Evolutionary conservation across 2,113 vertebrate genomes (phyloP).

Genomic region (Eurystomus gularis): DNA sequence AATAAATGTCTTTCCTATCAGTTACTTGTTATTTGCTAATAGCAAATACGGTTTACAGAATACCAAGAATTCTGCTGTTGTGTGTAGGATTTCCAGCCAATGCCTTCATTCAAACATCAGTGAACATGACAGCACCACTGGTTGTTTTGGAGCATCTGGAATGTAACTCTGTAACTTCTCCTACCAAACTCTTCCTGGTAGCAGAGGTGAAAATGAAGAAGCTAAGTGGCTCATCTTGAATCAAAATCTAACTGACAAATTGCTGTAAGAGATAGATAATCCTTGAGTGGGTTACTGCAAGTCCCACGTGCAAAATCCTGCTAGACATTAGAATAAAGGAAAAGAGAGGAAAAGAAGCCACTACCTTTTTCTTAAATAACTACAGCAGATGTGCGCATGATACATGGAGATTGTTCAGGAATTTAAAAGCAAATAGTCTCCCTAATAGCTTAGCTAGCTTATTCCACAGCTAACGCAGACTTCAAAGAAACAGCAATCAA

Average conservation of each 20-base stretch:
- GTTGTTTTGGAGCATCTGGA: not conserved
- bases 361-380: not conserved
- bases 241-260: constrained; percentile 26
- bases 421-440: not conserved
- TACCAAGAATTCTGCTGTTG: not conserved
- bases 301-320: constrained; percentile 6
- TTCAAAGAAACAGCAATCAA: not conserved
- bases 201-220: not conserved
- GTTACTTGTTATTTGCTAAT: not conserved
- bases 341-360: not conserved
- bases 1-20: rapidly evolving
- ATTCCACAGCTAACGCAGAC: not conserved
- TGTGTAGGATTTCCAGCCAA: not conserved
- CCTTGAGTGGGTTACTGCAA: not conserved
- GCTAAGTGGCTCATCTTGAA: not conserved
- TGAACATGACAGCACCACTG: rapidly evolving
- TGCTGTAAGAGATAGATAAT: not conserved
- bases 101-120: not conserved
- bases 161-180: not conserved
- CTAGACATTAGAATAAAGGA: not conserved
- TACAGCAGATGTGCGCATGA: not conserved
- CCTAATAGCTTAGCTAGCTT: not conserved
- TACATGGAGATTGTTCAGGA: not conserved
- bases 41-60: not conserved
- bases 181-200: not conserved